Conservation (phyloP, 2,888 invertebrate genomes). For the Microplitis manilae region DNA sequence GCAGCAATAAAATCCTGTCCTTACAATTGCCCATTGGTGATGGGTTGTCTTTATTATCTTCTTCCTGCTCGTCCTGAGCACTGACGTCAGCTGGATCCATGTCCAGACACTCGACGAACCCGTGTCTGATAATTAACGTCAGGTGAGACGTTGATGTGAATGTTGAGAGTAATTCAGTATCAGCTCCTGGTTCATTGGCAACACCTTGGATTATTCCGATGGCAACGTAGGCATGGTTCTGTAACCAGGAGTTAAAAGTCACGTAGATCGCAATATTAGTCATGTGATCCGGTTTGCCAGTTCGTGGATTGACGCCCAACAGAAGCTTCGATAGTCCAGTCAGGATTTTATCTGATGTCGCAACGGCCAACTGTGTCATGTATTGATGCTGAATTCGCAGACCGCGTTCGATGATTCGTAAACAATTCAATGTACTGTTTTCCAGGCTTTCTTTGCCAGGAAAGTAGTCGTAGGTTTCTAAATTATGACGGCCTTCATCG, state of each 20-base stretch:
- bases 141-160: conserved; percentile 78
- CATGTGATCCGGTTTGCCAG: conserved; percentile 85
- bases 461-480: conserved; percentile 81
- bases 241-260: conserved; percentile 79
- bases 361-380: conserved; percentile 77
- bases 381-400: conserved; percentile 83
- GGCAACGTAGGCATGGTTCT: conserved; percentile 79
- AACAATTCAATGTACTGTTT: conserved; percentile 79
- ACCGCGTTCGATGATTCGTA: conserved; percentile 83
- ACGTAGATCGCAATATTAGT: conserved; percentile 84
- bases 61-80: conserved; percentile 64
- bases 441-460: conserved; percentile 81
- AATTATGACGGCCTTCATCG: conserved; percentile 82
- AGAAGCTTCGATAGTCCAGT: conserved; percentile 87
- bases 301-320: conserved; percentile 83
- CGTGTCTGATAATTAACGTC: conserved; percentile 79
- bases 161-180: conserved; percentile 81
- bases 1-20: conserved; percentile 81
- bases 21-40: conserved; percentile 72
- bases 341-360: conserved; percentile 76
- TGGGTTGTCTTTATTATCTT: not conserved
- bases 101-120: conserved; percentile 92
- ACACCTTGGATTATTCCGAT: conserved; percentile 81
- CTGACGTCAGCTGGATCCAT: conserved; percentile 72
- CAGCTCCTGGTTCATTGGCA: conserved; percentile 78